phyloP scores from a whole-genome alignment of 2,113 vertebrate genomes.

The Festucalex cinctus region DNA sequence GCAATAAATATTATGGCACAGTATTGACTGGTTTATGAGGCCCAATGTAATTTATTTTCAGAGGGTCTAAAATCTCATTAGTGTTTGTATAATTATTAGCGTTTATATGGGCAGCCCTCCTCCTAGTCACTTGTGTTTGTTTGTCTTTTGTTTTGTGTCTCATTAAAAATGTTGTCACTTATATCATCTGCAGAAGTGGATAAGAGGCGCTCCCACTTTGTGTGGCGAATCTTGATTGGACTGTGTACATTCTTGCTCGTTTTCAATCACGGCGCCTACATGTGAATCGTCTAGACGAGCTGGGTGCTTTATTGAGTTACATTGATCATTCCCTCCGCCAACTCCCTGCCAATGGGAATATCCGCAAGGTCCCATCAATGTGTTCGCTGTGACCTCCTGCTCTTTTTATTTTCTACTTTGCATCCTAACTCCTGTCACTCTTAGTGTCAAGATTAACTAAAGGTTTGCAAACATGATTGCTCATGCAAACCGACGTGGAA shows the following conservation, averaged over 20 bases:
- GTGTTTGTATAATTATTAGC: constrained; percentile 12
- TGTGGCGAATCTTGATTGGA: constrained; percentile 28
- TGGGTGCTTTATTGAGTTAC: constrained; percentile 26
- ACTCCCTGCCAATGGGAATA: neutral
- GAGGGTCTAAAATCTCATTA: neutral
- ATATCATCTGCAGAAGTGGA: constrained; percentile 30
- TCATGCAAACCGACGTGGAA: neutral
- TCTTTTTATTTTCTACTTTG: constrained; percentile 34
- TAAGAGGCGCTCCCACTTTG: constrained; percentile 23
- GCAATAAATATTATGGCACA: constrained; percentile 7
- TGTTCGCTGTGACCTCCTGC: constrained; percentile 7
- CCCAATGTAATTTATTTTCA: constrained; percentile 3
- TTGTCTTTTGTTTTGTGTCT: constrained; percentile 16
- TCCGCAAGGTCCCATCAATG: constrained; percentile 15
- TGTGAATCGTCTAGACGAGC: constrained; percentile 39
- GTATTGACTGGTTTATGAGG: constrained; percentile 4
- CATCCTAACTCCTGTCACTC: constrained; percentile 14
- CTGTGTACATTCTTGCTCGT: constrained; percentile 31
- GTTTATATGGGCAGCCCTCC: constrained; percentile 8
- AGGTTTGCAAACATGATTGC: neutral
- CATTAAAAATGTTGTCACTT: constrained; percentile 23
- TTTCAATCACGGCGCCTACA: constrained; percentile 25
- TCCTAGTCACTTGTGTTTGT: constrained; percentile 15
- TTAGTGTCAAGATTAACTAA: constrained; percentile 6
- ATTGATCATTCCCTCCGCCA: constrained; percentile 27